Evolutionary conservation across 2,888 invertebrate species (phyloP).

Genomic region (Galeruca laticollis): DNA sequence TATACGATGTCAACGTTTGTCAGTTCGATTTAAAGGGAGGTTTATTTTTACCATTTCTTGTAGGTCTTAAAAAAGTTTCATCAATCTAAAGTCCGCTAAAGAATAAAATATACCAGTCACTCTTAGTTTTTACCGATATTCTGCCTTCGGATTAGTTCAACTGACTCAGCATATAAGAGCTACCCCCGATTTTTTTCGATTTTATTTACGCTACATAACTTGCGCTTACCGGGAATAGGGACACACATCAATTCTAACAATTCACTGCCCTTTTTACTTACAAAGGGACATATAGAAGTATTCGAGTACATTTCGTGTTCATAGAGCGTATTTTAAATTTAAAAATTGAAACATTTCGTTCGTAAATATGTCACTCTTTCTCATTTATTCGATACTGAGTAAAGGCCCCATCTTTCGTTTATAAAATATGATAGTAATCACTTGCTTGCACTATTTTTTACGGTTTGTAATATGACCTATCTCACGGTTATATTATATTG

Average conservation of each 20-base stretch:
- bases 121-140: conserved; percentile 59
- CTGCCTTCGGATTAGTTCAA: conserved; percentile 25
- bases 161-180: conserved; percentile 65
- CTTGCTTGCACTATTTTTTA: no score
- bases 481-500: no score
- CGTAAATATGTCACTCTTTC: not conserved
- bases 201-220: conserved; percentile 62
- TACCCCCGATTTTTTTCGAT: conserved; percentile 58
- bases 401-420: not conserved
- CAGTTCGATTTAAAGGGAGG: conserved; percentile 59
- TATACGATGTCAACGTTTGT: conserved; percentile 59
- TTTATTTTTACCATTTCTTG: conserved; percentile 64
- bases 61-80: conserved; percentile 60
- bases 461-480: no score
- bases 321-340: conserved; percentile 1
- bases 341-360: not conserved
- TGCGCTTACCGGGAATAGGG: conserved; percentile 51
- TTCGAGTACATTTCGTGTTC: conserved; percentile 12
- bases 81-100: conserved; percentile 59
- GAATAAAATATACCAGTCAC: conserved; percentile 63
- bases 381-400: not conserved
- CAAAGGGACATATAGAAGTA: conserved; percentile 35
- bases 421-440: no score
- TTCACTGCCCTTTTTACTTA: conserved; percentile 44
- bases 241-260: conserved; percentile 43